A percentile compares a stretch with the other conserved stretches of the same genome.
phyloP scores from a whole-genome alignment of 2,888 invertebrate species.

The Siphlonurus alternatus region DNA sequence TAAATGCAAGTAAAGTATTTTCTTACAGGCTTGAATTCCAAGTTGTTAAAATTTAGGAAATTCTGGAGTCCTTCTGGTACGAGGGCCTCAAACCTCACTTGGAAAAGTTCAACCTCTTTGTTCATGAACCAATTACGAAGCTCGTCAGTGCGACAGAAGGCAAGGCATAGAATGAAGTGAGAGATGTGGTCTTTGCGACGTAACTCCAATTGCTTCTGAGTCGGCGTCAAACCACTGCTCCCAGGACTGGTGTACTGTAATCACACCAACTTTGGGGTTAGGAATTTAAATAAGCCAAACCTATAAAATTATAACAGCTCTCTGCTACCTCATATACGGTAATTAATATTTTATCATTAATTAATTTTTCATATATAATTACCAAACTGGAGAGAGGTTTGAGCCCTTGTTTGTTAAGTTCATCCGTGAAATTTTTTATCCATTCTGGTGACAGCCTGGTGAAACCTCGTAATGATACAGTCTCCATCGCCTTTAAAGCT shows the following conservation, averaged over 20 bases:
- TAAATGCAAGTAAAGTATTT: too few relatives aligned
- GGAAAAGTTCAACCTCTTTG: slow-evolving; percentile 81
- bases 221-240: neutral
- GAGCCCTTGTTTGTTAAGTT: neutral
- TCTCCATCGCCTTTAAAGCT: neutral
- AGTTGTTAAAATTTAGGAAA: slow-evolving; percentile 48
- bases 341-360: too few relatives aligned
- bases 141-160: slow-evolving; percentile 78
- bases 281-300: too few relatives aligned
- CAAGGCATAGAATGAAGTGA: slow-evolving; percentile 81
- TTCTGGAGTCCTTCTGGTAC: slow-evolving; percentile 41
- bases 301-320: too few relatives aligned
- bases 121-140: slow-evolving; percentile 73
- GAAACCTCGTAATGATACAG: neutral
- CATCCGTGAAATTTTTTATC: neutral
- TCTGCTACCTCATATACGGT: too few relatives aligned
- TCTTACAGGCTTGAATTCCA: slow-evolving; percentile 41
- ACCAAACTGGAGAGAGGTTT: neutral
- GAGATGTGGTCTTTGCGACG: slow-evolving; percentile 72
- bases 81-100: slow-evolving; percentile 52
- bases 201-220: slow-evolving; percentile 27
- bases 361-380: too few relatives aligned
- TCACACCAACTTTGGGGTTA: too few relatives aligned
- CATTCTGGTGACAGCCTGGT: neutral
- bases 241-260: neutral